Evolutionary conservation across 2,888 invertebrate species (phyloP).

Genomic region (Meloe dianella): DNA sequence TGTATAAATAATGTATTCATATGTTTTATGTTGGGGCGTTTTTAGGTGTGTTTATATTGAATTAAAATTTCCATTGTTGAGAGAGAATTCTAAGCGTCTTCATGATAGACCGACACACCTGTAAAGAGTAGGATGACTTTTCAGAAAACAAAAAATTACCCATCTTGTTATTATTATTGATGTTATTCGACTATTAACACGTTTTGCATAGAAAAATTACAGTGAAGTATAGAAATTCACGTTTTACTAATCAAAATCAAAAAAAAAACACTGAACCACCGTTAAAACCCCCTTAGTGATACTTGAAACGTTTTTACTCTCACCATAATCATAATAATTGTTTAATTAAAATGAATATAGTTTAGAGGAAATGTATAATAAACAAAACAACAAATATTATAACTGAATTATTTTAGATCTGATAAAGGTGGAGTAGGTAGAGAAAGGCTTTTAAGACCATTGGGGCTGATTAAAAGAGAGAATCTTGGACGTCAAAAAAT

Average conservation of each 20-base stretch:
- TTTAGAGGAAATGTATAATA: neutral
- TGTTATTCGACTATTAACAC: neutral
- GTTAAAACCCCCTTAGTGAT: slow-evolving; percentile 1
- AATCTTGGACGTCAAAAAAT: neutral
- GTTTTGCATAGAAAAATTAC: neutral
- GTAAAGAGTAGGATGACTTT: slow-evolving; percentile 15
- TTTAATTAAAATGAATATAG: slow-evolving; percentile 1
- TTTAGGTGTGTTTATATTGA: slow-evolving; percentile 31
- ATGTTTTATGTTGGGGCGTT: slow-evolving; percentile 29
- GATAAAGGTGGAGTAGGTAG: neutral
- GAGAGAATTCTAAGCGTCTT: slow-evolving; percentile 25
- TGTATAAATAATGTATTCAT: slow-evolving; percentile 27
- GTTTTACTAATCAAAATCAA: neutral
- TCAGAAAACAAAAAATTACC: neutral
- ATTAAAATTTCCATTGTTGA: slow-evolving; percentile 31
- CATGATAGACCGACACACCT: slow-evolving; percentile 23
- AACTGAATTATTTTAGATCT: neutral
- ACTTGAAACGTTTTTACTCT: neutral
- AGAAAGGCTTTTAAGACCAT: neutral
- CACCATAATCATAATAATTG: slow-evolving; percentile 6
- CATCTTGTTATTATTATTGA: neutral
- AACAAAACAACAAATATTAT: neutral
- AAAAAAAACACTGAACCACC: neutral
- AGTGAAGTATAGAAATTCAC: neutral
- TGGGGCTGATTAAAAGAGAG: neutral